phyloP scores from a whole-genome alignment of 2,797 vertebrate genomes.

The Leuciscus waleckii region DNA sequence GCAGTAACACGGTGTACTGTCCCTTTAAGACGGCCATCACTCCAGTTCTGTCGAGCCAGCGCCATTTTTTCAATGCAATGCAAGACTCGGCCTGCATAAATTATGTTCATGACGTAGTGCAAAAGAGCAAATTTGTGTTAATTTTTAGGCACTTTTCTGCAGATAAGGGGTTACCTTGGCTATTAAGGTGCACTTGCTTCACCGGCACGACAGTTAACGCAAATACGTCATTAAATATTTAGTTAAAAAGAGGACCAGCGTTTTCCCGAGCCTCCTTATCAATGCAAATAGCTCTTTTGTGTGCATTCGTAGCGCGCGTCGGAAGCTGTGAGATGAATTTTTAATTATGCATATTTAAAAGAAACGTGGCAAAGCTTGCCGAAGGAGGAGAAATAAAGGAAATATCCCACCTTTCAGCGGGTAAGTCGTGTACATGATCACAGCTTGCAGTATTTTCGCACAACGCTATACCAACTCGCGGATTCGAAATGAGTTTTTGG shows the following conservation, averaged over 20 bases:
- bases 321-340: constrained; percentile 88
- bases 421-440: constrained; percentile 76
- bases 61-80: constrained; percentile 89
- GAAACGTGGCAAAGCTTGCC: constrained; percentile 79
- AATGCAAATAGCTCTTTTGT: constrained; percentile 87
- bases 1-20: constrained; percentile 45
- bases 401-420: constrained; percentile 73
- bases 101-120: constrained; percentile 99
- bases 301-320: constrained; percentile 81
- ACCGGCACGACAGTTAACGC: constrained; percentile 68
- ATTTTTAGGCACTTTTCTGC: constrained; percentile 78
- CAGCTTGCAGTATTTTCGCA: constrained; percentile 53
- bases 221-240: constrained; percentile 77
- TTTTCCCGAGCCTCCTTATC: constrained; percentile 81
- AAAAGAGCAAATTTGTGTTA: constrained; percentile 88
- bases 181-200: constrained; percentile 64
- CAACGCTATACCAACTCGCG: constrained; percentile 70
- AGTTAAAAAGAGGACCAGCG: constrained; percentile 74
- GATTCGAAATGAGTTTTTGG: constrained; percentile 84
- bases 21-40: constrained; percentile 82
- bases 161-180: constrained; percentile 65
- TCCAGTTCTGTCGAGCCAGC: constrained; percentile 81
- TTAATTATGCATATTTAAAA: constrained; percentile 85
- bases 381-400: constrained; percentile 72
- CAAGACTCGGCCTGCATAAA: constrained; percentile 97